Evolutionary conservation across 1,140 invertebrate genomes (phyloP).

Genomic region (Anadara kagoshimensis): DNA sequence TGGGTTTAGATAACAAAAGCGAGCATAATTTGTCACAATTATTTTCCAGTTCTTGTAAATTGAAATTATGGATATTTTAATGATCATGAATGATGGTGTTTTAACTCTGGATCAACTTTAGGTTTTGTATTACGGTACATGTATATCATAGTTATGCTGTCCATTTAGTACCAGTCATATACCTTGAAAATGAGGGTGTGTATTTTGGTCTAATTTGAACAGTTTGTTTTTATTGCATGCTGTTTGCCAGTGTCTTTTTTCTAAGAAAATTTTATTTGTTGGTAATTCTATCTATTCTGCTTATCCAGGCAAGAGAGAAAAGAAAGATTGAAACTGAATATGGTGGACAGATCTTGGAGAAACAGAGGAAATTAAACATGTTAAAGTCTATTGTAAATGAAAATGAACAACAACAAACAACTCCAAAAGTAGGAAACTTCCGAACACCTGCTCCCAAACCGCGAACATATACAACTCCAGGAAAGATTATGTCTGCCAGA

Average conservation of each 20-base stretch:
- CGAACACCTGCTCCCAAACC: constrained; percentile 57
- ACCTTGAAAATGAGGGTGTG: no score
- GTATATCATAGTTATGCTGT: background rate
- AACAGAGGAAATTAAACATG: constrained; percentile 65
- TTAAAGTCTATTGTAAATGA: constrained; percentile 63
- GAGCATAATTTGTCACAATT: background rate
- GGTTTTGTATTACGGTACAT: no score
- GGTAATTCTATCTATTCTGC: background rate
- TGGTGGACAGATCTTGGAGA: constrained; percentile 56
- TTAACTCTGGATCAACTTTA: background rate
- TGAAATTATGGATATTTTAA: background rate
- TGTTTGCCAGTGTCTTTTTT: no score
- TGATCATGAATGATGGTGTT: background rate
- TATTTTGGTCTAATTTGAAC: no score
- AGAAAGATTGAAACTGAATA: constrained; percentile 60
- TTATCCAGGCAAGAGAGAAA: constrained; percentile 58
- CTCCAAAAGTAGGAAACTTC: constrained; percentile 20
- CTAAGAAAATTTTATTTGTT: background rate
- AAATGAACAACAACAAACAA: constrained; percentile 31
- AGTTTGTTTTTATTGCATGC: no score
- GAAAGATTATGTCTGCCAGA: constrained; percentile 48
- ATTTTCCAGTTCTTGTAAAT: background rate
- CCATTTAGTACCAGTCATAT: no score
- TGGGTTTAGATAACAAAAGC: no score
- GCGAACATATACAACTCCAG: constrained; percentile 66